Conservation (phyloP, 2,113 vertebrate genomes). For the Clupea harengus region DNA sequence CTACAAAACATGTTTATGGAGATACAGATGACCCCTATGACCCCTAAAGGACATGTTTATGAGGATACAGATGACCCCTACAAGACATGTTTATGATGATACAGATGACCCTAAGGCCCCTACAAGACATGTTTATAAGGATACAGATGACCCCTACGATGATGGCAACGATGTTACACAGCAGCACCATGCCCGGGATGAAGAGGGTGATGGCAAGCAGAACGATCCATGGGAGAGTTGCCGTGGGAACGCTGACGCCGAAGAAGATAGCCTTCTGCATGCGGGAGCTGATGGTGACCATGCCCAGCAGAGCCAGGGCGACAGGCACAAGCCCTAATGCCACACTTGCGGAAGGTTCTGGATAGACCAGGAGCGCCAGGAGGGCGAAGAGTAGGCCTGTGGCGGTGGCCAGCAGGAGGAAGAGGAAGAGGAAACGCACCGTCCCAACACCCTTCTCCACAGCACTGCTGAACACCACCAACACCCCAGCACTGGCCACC, state of each 20-base stretch:
- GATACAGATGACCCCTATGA: too few relatives aligned
- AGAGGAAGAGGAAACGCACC: constrained; percentile 71
- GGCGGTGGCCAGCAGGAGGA: constrained; percentile 56
- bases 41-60: too few relatives aligned
- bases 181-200: constrained; percentile 69
- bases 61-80: too few relatives aligned
- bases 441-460: constrained; percentile 79
- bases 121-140: constrained; percentile 59
- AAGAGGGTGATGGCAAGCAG: constrained; percentile 66
- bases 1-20: too few relatives aligned
- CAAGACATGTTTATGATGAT: constrained; percentile 56
- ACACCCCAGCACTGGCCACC: constrained; percentile 58
- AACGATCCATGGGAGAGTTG: constrained; percentile 71
- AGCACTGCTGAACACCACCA: constrained; percentile 73
- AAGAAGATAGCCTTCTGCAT: constrained; percentile 66
- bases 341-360: constrained; percentile 5
- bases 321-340: constrained; percentile 70
- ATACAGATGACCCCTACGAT: constrained; percentile 76
- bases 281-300: constrained; percentile 60
- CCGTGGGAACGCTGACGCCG: constrained; percentile 67
- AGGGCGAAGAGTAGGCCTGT: constrained; percentile 66
- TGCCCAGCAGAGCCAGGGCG: constrained; percentile 71
- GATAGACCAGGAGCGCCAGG: constrained; percentile 47
- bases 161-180: constrained; percentile 74
- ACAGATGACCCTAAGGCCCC: constrained; percentile 68